phyloP scores from a whole-genome alignment of 2,888 invertebrate genomes.

The Ceriagrion tenellum region DNA sequence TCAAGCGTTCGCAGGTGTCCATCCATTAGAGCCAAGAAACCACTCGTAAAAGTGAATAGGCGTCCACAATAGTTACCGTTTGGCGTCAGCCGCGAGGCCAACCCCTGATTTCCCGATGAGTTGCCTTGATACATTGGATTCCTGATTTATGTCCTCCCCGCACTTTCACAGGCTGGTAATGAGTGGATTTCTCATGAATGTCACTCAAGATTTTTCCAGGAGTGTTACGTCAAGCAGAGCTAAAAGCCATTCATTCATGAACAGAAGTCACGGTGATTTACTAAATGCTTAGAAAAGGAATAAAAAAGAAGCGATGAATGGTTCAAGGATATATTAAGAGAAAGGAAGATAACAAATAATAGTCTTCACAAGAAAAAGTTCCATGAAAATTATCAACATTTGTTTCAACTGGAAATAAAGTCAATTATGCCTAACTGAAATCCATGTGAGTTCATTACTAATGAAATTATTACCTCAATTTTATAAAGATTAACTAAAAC shows the following conservation, averaged over 20 bases:
- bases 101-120: background rate
- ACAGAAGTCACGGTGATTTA: background rate
- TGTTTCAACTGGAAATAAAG: too few species aligned
- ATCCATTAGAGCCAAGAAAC: background rate
- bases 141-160: background rate
- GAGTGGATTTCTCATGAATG: background rate
- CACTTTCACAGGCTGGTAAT: background rate
- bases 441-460: too few species aligned
- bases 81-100: background rate
- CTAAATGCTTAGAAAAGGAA: background rate
- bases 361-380: too few species aligned
- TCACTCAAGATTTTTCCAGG: background rate
- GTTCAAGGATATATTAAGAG: too few species aligned
- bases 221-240: background rate
- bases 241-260: background rate
- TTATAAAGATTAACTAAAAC: too few species aligned
- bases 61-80: background rate
- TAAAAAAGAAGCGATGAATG: too few species aligned
- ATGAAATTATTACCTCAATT: too few species aligned
- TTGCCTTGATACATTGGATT: background rate
- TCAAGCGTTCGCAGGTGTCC: background rate
- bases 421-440: too few species aligned
- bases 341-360: too few species aligned
- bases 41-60: background rate
- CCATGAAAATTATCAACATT: too few species aligned